phyloP scores from a whole-genome alignment of 2,797 vertebrate genomes.

The Intellagama lesueurii region DNA sequence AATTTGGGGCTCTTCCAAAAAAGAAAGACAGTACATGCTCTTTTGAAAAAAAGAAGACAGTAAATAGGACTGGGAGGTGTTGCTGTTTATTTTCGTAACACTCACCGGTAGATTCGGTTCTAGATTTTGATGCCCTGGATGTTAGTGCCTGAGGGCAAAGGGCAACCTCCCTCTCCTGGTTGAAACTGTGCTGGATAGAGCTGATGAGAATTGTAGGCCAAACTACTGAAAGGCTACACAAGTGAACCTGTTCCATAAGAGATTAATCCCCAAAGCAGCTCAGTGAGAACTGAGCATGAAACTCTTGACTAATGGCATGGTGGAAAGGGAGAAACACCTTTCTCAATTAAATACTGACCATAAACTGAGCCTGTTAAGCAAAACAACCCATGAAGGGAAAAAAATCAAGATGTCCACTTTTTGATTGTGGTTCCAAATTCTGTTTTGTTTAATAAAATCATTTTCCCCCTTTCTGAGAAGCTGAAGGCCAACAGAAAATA shows the following conservation, averaged over 20 bases:
- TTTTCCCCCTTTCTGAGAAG: slow-evolving; percentile 47
- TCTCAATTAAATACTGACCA: background rate
- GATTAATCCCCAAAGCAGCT: background rate
- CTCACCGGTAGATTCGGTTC: too few relatives aligned
- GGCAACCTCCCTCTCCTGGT: too few relatives aligned
- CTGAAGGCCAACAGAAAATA: slow-evolving; percentile 45
- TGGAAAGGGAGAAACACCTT: background rate
- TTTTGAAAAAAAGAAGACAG: too few relatives aligned
- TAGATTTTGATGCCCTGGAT: too few relatives aligned
- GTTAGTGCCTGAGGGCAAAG: too few relatives aligned
- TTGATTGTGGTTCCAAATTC: slow-evolving; percentile 9
- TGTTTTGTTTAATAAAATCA: slow-evolving; percentile 35
- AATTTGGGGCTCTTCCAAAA: too few relatives aligned
- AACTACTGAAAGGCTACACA: background rate
- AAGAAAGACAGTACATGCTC: too few relatives aligned
- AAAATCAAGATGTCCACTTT: background rate
- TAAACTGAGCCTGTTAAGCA: background rate
- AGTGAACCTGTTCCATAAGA: background rate
- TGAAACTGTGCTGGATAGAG: background rate
- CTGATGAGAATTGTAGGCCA: background rate
- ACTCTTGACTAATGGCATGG: background rate
- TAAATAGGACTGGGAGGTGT: too few relatives aligned
- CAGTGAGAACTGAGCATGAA: background rate
- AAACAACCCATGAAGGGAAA: background rate
- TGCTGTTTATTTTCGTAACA: too few relatives aligned